Base-by-base conservation (phyloP, 2,888 invertebrate species). In the Idaea dimidiata region DNA sequence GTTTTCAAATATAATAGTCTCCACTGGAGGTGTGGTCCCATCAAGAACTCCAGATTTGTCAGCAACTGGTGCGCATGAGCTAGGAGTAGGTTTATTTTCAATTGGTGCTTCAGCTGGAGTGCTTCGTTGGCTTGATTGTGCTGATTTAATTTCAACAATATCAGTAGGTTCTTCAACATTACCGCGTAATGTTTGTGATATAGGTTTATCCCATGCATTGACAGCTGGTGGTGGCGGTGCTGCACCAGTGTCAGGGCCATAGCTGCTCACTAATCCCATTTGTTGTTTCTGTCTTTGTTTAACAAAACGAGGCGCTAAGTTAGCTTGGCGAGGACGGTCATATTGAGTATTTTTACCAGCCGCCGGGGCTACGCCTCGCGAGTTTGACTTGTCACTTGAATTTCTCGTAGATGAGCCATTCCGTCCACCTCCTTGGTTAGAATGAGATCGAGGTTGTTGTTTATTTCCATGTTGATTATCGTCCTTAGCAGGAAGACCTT, bases 1-100 rank as follows among this genome's bases (percentile, higher is more conserved):
- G 82, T 98, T 98, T 81, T 98, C 97, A 81, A 98, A 97, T 70
- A 98, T 97, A 61, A 98, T 96, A 0, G 97, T 97, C 80, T 97
- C 96, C 17, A 97, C 96, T 1, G 97, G 97, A 0, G 96, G 95
- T 6, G 96, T 96, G 4, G 95, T 93, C 31, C 96, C 95, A 78
- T 97, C 96, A 33, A 96, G 85, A 0, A 95, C 94, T 32, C 94
- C 93, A 61, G 88, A 72, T 77, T 94, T 94, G 70, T 94, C 94
- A 60, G 84, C 65, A 64, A 82, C 80, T 54, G 86, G 75, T 58
- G 83, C 69, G 63, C 85, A 82, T 56, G 81, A 66, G 7, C 82
- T 70, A 16, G 79, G 75, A 60, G 75, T 77, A 62, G 84, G 71
- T 69, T 91, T 92, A 7, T 70, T 80, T 66, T 89, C 89, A 56